phyloP scores from a whole-genome alignment of 37 sponge, comb jelly and placozoan genomes.

The Amphimedon queenslandica region DNA sequence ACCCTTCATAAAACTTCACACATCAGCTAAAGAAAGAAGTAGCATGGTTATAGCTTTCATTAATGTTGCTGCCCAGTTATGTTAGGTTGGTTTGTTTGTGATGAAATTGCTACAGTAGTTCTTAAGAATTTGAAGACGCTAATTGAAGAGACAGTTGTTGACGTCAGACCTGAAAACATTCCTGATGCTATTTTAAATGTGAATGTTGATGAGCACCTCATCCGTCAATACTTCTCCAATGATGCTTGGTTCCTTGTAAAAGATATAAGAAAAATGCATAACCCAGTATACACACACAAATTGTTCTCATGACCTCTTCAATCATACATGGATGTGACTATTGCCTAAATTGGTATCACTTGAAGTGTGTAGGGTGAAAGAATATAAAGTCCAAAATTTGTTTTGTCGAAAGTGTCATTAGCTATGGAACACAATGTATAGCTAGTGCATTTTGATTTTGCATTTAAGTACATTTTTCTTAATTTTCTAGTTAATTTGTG shows the following conservation, averaged over 20 bases:
- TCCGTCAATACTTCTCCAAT: conserved; percentile 2
- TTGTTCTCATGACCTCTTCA: conserved; percentile 5
- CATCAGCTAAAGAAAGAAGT: too few relatives aligned
- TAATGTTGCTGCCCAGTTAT: too few relatives aligned
- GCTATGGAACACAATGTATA: too few relatives aligned
- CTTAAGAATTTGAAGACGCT: not conserved
- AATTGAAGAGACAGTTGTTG: conserved; percentile 1
- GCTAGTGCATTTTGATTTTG: too few relatives aligned
- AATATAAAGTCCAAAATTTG: too few relatives aligned
- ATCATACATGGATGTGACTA: not conserved
- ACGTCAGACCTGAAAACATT: conserved; percentile 6
- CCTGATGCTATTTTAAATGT: conserved; percentile 14
- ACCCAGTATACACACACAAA: conserved; percentile 5
- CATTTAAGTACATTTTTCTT: too few relatives aligned
- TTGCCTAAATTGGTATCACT: conserved; percentile 11
- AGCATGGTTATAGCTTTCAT: too few relatives aligned
- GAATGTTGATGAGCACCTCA: conserved; percentile 12
- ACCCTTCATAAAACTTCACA: too few relatives aligned
- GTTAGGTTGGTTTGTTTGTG: conserved; percentile 12
- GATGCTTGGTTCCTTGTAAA: conserved; percentile 31
- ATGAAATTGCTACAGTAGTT: not conserved
- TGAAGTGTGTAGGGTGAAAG: too few relatives aligned
- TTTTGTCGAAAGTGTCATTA: too few relatives aligned
- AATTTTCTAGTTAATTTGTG: too few relatives aligned
- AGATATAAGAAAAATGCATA: conserved; percentile 3